phyloP scores from a whole-genome alignment of 1,140 invertebrate species.

The Pseudachorutes palmiensis region DNA sequence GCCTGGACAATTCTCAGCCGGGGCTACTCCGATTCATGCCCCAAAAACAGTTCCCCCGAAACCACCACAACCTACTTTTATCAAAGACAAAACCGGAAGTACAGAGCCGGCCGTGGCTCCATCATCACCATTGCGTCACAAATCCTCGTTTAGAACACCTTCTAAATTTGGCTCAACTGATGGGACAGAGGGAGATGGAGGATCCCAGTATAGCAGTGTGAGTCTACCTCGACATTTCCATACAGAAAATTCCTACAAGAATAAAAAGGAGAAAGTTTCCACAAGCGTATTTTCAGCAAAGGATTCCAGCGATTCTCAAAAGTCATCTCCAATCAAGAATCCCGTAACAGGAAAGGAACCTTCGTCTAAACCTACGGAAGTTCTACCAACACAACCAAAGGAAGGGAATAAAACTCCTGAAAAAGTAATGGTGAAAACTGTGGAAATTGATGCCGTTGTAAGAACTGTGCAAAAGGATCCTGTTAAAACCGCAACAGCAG shows the following conservation, averaged over 20 bases:
- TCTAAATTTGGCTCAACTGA: not conserved
- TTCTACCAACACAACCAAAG: too few species aligned
- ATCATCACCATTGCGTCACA: not conserved
- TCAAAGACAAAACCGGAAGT: not conserved
- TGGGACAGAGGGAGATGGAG: not conserved
- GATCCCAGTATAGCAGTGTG: not conserved
- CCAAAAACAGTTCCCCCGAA: conserved; percentile 1
- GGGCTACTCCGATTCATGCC: not conserved
- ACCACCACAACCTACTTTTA: not conserved
- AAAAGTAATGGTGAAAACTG: too few species aligned
- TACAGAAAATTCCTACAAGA: conserved; percentile 1
- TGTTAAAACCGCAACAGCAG: too few species aligned
- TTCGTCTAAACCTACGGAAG: not conserved
- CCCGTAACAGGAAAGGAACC: not conserved
- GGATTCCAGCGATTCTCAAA: not conserved
- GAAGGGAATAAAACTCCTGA: too few species aligned
- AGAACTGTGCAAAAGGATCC: too few species aligned
- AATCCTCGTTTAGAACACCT: not conserved
- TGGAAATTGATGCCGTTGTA: too few species aligned
- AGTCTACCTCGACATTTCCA: not conserved
- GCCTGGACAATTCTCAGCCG: not conserved
- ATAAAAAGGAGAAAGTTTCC: not conserved
- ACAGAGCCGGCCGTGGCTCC: not conserved
- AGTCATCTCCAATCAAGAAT: not conserved
- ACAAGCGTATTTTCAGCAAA: not conserved